Percentiles rank a stretch among this genome's conserved stretches.
Evolutionary conservation across 2,888 invertebrate species (phyloP).

Genomic region (Hoplodrina blanda): DNA sequence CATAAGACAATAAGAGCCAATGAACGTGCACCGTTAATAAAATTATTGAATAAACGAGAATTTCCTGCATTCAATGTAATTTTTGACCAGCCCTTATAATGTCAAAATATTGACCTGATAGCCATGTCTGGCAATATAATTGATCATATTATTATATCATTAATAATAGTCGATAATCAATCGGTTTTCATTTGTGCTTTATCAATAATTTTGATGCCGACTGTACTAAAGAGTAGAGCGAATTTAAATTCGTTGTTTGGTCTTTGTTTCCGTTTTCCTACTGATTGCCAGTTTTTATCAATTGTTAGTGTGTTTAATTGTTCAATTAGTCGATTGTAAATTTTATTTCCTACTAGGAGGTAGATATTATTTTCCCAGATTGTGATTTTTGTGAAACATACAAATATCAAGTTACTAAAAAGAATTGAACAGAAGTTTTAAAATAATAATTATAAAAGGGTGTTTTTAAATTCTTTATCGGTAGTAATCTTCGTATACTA

Average conservation of each 20-base stretch:
- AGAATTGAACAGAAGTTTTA: not conserved
- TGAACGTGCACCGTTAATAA: not conserved
- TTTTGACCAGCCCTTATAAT: not conserved
- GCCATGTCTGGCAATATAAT: not conserved
- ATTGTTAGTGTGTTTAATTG: conserved; percentile 21
- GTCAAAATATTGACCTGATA: not conserved
- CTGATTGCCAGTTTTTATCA: conserved; percentile 42
- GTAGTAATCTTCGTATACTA: too few relatives aligned
- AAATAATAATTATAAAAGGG: too few relatives aligned
- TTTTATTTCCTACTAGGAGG: not conserved
- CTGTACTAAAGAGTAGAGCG: not conserved
- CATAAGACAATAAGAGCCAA: conserved; percentile 24
- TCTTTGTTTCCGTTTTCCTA: conserved; percentile 29
- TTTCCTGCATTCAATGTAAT: not conserved
- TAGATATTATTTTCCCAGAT: conserved; percentile 3
- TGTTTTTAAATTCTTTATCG: not conserved
- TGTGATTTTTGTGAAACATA: conserved; percentile 9
- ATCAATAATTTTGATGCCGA: not conserved
- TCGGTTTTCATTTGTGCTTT: not conserved
- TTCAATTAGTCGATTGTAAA: conserved; percentile 30
- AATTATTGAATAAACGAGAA: conserved; percentile 18
- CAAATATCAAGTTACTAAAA: not conserved
- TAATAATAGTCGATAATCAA: not conserved
- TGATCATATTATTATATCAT: too few relatives aligned
- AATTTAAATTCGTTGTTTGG: conserved; percentile 18